Base-by-base conservation (phyloP, 2,797 vertebrate species). In the Alauda arvensis region DNA sequence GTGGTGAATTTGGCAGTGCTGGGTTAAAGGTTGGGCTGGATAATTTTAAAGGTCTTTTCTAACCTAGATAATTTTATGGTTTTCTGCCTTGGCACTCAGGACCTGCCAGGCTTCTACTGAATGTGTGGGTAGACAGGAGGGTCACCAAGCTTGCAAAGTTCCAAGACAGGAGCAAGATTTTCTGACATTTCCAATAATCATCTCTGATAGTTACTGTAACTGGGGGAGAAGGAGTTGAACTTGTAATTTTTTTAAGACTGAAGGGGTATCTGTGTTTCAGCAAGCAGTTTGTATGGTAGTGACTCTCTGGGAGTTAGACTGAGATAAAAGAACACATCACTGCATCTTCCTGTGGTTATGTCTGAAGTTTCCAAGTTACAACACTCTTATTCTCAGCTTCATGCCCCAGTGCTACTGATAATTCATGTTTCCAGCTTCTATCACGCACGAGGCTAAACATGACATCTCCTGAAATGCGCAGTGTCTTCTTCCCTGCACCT, bases 221-320 rank as follows among this genome's bases (percentile, higher is more conserved):
- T 29, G n/a, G 8, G 23, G 9, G 25, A 72, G n/a, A 56, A 72
- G 49, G 49, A 3, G 10, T 9, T 62, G 56, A n/a, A 21, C 14
- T 63, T 89, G 10, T 59, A 55, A 33, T 12, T 59, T 51, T 12
- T 34, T 42, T 51, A 56, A 78, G 56, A 29, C 37, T 76, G 37
- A 68, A 68, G 52, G 25, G 21, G 4, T n/a, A 33, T 48, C 40
- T 65, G 34, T 8, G 19, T 69, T 83, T 72, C 43, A 66, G 40
- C 33, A 45, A 82, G 57, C 0, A 0, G 29, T 24, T 74, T 84
- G 39, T 63, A 70, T 1, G 0, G 13, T 19, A 46, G 60, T 1
- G 2, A 23, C 28, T 24, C 65, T 60, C 37, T 67, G 48, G 53
- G 60, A 46, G 34, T 46, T 52, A 63, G 23, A 13, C 53, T 71